Evolutionary conservation across 1,140 invertebrate species (phyloP).

Genomic region (Lepeophtheirus salmonis): DNA sequence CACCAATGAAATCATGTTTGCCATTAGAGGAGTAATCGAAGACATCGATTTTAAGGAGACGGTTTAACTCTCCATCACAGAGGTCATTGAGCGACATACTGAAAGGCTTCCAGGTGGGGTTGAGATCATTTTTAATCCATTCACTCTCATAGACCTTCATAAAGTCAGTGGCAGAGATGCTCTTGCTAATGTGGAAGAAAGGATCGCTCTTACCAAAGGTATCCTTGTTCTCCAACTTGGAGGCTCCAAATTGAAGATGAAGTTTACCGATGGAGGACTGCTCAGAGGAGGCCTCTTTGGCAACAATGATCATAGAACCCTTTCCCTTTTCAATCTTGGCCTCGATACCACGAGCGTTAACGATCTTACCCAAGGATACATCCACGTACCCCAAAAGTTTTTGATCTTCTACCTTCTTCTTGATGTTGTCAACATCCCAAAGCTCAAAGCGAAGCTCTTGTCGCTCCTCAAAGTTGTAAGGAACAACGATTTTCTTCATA

Average conservation of each 20-base stretch:
- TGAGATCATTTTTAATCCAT: constrained; percentile 35
- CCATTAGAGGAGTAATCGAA: constrained; percentile 33
- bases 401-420: constrained; percentile 24
- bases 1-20: constrained; percentile 33
- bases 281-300: constrained; percentile 31
- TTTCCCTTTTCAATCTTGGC: constrained; percentile 20
- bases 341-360: constrained; percentile 23
- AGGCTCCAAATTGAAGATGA: constrained; percentile 30
- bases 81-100: constrained; percentile 30
- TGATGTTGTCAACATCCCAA: constrained; percentile 25
- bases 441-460: constrained; percentile 27
- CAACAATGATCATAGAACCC: constrained; percentile 27
- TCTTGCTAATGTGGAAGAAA: constrained; percentile 33
- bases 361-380: constrained; percentile 35
- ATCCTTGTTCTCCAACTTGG: constrained; percentile 35
- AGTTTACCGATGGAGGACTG: constrained; percentile 31
- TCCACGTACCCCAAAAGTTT: constrained; percentile 35
- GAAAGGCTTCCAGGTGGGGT: constrained; percentile 38
- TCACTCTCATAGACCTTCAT: constrained; percentile 36
- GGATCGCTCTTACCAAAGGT: constrained; percentile 38
- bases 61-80: constrained; percentile 35
- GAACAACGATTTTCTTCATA: not conserved
- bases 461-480: constrained; percentile 32
- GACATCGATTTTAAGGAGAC: constrained; percentile 31
- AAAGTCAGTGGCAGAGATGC: constrained; percentile 32